Percentiles rank a stretch among this genome's conserved stretches.
These are phyloP conservation scores for Xestia sexstrigata DNA, from an alignment of 2,888 invertebrate species.

Conservation along the genomic window DNA sequence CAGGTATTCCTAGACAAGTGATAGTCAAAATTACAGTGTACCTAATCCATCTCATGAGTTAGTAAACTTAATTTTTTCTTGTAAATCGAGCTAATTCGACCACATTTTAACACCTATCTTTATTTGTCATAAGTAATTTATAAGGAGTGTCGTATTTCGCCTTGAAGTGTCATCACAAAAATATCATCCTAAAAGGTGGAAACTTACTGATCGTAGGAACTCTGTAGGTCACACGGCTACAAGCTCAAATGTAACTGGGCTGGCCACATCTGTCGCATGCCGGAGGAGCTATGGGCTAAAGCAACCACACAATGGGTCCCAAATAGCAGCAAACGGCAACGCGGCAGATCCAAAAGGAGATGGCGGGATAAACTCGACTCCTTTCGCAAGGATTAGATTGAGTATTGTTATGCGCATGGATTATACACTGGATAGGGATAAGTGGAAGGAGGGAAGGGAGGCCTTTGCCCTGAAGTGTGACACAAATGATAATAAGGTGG, in stretches of 20 bases:
- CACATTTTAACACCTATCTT: not conserved
- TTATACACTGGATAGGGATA: too few species aligned
- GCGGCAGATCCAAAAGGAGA: too few species aligned
- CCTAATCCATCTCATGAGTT: not conserved
- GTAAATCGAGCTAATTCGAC: not conserved
- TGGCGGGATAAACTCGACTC: too few species aligned
- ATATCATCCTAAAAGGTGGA: not conserved
- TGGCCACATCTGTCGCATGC: not conserved
- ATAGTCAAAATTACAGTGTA: not conserved
- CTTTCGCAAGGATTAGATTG: too few species aligned
- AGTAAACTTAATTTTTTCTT: not conserved
- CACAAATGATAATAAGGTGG: too few species aligned
- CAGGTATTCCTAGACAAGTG: not conserved
- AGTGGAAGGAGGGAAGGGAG: too few species aligned
- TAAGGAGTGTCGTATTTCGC: not conserved
- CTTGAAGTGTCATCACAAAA: not conserved
- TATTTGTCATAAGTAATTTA: not conserved
- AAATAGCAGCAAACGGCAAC: not conserved
- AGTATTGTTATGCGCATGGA: too few species aligned
- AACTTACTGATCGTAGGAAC: too few species aligned
- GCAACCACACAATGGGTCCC: not conserved
- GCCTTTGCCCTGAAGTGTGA: too few species aligned
- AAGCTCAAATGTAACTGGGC: not conserved
- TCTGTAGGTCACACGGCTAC: too few species aligned
- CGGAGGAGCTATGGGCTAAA: not conserved